Conservation (phyloP, 2,113 vertebrate genomes). For the Ameiurus melas region DNA sequence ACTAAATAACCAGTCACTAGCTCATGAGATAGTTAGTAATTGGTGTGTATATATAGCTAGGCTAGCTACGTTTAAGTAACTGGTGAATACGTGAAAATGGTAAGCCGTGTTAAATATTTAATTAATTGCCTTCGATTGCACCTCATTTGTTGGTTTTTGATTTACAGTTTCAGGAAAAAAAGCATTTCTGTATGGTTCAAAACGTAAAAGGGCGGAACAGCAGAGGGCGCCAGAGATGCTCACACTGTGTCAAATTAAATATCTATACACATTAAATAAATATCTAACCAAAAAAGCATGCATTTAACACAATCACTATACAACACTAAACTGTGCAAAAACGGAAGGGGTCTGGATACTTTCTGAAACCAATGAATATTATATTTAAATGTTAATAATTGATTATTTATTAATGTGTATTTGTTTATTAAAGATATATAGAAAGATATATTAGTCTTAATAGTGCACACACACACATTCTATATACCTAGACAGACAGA, state of each 20-base stretch:
- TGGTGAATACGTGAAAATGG: background rate
- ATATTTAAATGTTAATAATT: no score
- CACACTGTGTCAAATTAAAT: background rate
- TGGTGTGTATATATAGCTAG: background rate
- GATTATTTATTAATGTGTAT: background rate
- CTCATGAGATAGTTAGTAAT: background rate
- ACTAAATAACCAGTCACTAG: background rate
- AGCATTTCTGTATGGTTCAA: constrained; percentile 30
- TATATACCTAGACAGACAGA: no score
- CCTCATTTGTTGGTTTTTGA: constrained; percentile 24
- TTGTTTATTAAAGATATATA: no score
- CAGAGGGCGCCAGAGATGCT: constrained; percentile 1
- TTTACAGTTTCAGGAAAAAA: constrained; percentile 33
- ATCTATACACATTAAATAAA: background rate
- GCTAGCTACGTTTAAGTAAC: background rate
- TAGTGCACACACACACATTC: no score
- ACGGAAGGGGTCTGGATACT: background rate
- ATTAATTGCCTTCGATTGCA: constrained; percentile 2
- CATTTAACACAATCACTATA: background rate
- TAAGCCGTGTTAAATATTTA: background rate
- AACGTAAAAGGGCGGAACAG: background rate
- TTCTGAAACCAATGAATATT: background rate
- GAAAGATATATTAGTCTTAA: no score
- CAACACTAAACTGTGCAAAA: background rate
- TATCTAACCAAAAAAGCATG: background rate